Evolutionary conservation across 1,140 invertebrate species (phyloP), one percentile per base, ranked within the genome.

Genomic region (Ostrea edulis): DNA sequence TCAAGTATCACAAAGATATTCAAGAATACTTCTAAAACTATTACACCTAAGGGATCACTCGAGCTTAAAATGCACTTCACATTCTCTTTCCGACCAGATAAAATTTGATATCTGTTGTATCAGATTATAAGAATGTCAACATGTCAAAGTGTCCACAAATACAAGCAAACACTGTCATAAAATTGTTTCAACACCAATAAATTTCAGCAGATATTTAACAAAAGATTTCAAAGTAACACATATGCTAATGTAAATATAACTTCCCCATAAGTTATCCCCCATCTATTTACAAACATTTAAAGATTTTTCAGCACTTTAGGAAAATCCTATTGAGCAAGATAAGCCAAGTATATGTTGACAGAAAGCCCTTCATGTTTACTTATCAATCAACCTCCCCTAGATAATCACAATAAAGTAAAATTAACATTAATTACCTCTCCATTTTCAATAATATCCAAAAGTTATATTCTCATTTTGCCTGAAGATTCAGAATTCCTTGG

Each of bases 81-180:
- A 25, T 11, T 29, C 68, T 25, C 68, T 77, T 9, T 25, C 12
- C 14, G 22, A 29, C 12, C 68, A 29, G 68, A 35, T 62, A 62
- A 62, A 62, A 62, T 62, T 62, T 17, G 17, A 62, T 62, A 20
- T 7, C 12, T 77, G 68, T 77, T 77, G 14, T 25, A 77, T 77
- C 68, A 77, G 68, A 77, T 77, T 29, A 77, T 9, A 35, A 77
- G 29, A 77, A 77, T 77, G 68, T 77, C 68, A 77, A 77, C 68
- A 77, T 25, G 11, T 77, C 68, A 77, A 77, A 25, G 35, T 25
- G 11, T 77, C 68, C 35, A 29, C 25, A 77, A 25, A 77, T 25
- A 77, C 29, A 29, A 29, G 68, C 25, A 77, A 77, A 77, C 68
- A 77, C 35, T 25, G 22, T 77, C 25, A 35, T 77, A 77, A 77